phyloP scores from a whole-genome alignment of 2,113 vertebrate genomes.

The Psephotus haematonotus region DNA sequence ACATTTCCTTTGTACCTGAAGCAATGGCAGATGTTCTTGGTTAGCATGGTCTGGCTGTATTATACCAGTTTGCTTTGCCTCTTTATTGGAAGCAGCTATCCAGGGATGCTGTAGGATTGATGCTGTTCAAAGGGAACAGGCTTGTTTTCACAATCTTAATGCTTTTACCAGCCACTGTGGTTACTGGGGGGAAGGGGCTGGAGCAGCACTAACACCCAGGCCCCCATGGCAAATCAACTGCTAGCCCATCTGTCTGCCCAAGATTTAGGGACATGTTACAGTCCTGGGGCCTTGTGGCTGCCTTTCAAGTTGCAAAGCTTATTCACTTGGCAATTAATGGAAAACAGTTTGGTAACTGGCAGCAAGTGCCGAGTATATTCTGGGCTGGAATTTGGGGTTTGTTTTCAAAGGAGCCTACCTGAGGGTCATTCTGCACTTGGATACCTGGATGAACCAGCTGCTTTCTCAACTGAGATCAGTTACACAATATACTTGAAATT shows the following conservation, averaged over 20 bases:
- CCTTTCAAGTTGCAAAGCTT: neutral
- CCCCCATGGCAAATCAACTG: neutral
- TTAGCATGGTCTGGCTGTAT: neutral
- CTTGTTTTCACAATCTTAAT: neutral
- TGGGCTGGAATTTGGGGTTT: neutral
- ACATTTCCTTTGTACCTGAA: neutral
- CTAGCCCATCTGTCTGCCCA: neutral
- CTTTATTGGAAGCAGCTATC: neutral
- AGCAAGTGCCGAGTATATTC: neutral
- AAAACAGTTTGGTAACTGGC: neutral
- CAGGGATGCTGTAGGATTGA: neutral
- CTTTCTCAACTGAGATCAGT: neutral
- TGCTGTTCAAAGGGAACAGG: neutral
- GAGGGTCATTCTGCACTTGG: neutral
- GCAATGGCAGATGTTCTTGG: neutral
- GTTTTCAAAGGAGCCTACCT: neutral
- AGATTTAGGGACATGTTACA: neutral
- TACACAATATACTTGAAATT: neutral
- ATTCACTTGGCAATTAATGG: neutral
- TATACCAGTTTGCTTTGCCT: neutral
- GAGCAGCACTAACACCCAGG: neutral
- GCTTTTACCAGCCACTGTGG: neutral
- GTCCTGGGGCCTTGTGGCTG: neutral
- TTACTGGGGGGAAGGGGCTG: neutral
- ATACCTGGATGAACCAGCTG: neutral